Conservation (phyloP, 1,140 invertebrate genomes). For the Adoxophyes honmai region DNA sequence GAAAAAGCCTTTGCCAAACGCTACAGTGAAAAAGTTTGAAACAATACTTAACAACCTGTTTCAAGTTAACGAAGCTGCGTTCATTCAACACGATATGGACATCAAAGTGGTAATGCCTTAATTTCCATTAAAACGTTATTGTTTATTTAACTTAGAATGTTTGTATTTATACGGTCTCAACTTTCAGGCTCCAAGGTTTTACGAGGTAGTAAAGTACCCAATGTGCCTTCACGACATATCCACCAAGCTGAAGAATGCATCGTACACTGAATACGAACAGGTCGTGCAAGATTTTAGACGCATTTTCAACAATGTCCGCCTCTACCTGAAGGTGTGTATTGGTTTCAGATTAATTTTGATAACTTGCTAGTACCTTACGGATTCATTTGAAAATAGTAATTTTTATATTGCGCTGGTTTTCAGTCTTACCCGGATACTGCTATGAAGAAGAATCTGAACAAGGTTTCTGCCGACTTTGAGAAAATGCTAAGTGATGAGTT, state of each 20-base stretch:
- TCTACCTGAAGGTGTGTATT: slow-evolving; percentile 65
- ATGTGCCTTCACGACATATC: slow-evolving; percentile 69
- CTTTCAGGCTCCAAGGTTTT: slow-evolving; percentile 70
- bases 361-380: background rate
- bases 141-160: too few relatives aligned
- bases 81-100: slow-evolving; percentile 70
- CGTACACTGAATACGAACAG: slow-evolving; percentile 66
- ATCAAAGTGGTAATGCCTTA: slow-evolving; percentile 68
- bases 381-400: background rate
- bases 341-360: background rate
- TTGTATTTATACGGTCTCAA: background rate
- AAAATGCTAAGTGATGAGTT: slow-evolving; percentile 64
- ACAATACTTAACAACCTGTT: slow-evolving; percentile 52
- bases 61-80: slow-evolving; percentile 54
- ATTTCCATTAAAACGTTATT: too few relatives aligned
- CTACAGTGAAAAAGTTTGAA: slow-evolving; percentile 66
- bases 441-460: slow-evolving; percentile 66
- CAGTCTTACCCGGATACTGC: slow-evolving; percentile 63
- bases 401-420: slow-evolving; percentile 20
- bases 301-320: slow-evolving; percentile 68
- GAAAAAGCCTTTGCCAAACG: slow-evolving; percentile 59
- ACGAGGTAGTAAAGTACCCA: slow-evolving; percentile 71
- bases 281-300: slow-evolving; percentile 70
- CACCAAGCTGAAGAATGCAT: slow-evolving; percentile 64
- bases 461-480: slow-evolving; percentile 66